These are phyloP conservation scores for Nycticryphes semicollaris DNA, from an alignment of 2,113 vertebrate genomes.

Conservation along the genomic window DNA sequence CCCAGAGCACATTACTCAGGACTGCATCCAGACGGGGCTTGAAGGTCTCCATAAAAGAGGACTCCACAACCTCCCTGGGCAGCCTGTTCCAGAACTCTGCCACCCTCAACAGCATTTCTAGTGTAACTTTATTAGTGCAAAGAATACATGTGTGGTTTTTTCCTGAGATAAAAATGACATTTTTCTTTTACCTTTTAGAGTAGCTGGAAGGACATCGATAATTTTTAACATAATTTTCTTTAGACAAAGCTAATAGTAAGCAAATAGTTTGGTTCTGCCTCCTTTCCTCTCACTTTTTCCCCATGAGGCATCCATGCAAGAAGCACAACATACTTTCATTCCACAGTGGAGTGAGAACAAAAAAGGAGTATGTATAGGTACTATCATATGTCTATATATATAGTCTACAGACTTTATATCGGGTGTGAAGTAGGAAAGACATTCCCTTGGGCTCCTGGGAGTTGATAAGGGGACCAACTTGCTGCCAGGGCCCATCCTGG, in stretches of 20 bases:
- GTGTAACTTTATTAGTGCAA: neutral
- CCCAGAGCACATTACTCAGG: no score
- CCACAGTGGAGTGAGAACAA: neutral
- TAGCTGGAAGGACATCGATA: neutral
- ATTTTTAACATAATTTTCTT: neutral
- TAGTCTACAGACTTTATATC: neutral
- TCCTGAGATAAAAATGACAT: neutral
- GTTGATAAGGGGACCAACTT: neutral
- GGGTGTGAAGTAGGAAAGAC: neutral
- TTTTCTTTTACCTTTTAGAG: neutral
- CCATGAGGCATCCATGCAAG: neutral
- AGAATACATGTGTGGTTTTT: neutral
- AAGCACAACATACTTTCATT: neutral
- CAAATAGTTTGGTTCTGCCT: neutral
- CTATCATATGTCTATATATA: rapidly evolving
- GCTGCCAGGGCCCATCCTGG: neutral
- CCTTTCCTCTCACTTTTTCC: neutral
- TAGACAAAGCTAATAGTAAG: neutral
- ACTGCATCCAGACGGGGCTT: no score
- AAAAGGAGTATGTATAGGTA: neutral
- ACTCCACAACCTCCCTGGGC: no score
- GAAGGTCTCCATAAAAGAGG: no score
- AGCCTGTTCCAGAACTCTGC: no score
- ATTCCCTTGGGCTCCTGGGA: neutral
- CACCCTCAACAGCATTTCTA: neutral